These are phyloP conservation scores for Percopsis transmontana DNA, from an alignment of 2,113 vertebrate species.

Conservation along the genomic window DNA sequence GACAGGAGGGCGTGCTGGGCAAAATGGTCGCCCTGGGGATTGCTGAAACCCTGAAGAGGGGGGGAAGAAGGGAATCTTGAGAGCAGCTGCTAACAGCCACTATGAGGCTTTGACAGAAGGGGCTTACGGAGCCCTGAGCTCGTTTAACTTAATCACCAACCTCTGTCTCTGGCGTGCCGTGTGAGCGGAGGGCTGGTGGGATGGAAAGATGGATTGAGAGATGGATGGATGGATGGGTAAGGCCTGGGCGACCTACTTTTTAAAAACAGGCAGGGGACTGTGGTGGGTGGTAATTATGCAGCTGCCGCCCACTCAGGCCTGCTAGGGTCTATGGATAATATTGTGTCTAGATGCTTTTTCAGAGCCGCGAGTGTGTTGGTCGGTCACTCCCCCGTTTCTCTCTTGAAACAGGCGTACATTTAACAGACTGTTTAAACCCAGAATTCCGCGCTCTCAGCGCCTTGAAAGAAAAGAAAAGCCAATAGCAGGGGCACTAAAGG, in stretches of 20 bases:
- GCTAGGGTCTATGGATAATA: not conserved
- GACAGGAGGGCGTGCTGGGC: not conserved
- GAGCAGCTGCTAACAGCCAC: conserved; percentile 71
- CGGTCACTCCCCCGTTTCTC: not conserved
- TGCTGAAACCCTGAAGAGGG: not conserved
- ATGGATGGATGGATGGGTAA: not conserved
- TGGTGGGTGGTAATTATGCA: not conserved
- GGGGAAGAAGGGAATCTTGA: conserved; percentile 82
- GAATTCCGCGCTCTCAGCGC: not conserved
- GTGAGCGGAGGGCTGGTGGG: conserved; percentile 2
- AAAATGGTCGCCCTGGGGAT: conserved; percentile 69
- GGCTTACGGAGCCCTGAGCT: conserved; percentile 40
- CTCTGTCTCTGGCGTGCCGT: conserved; percentile 39
- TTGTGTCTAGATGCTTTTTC: not conserved
- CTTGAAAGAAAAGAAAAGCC: not conserved
- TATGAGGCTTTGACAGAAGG: conserved; percentile 40
- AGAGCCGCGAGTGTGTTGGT: not conserved
- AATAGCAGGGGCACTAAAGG: conserved; percentile 12
- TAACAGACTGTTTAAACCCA: not conserved
- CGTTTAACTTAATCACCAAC: conserved; percentile 48
- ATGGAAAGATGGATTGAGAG: not conserved
- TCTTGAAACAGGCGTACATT: not conserved
- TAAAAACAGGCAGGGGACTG: no score
- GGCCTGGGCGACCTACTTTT: conserved; percentile 9
- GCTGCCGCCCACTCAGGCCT: not conserved